These are phyloP conservation scores for Napeogenes inachia DNA, from an alignment of 2,888 invertebrate species.

Conservation along the genomic window DNA sequence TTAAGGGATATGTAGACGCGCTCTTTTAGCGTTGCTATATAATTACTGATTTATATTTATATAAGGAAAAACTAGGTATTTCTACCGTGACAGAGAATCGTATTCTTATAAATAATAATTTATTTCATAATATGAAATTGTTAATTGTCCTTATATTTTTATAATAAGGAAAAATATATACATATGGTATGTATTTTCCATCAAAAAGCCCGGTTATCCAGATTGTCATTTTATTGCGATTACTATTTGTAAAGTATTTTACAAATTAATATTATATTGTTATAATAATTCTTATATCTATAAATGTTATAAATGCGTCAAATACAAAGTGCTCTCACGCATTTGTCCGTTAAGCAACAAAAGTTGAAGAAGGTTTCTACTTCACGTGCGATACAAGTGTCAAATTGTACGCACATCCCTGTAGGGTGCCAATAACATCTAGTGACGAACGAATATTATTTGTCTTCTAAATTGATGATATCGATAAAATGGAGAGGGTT, in stretches of 20 bases:
- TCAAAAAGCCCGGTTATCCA: no score
- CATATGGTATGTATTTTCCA: no score
- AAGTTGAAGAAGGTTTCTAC: conserved; percentile 26
- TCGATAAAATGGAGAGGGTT: conserved; percentile 15
- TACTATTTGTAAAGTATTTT: background rate
- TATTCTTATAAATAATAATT: no score
- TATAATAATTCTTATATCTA: background rate
- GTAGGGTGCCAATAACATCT: conserved; percentile 22
- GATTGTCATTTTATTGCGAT: no score
- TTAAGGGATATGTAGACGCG: conserved; percentile 7
- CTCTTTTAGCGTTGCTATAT: conserved; percentile 3
- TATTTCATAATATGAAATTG: no score
- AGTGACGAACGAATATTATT: conserved; percentile 14
- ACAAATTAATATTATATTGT: background rate
- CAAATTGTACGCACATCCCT: conserved; percentile 28
- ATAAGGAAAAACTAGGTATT: no score
- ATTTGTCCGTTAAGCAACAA: conserved; percentile 3
- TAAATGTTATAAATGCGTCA: background rate
- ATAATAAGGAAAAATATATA: no score
- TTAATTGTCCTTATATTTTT: no score
- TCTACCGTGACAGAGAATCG: no score
- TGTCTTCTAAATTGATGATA: conserved; percentile 19
- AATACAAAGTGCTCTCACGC: conserved; percentile 9
- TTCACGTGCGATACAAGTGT: conserved; percentile 26
- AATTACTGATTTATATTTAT: conserved; percentile 7